Evolutionary conservation across 2,797 vertebrate genomes (phyloP), one percentile per base, ranked within the genome.

Genomic region (Serranus cabrilla): DNA sequence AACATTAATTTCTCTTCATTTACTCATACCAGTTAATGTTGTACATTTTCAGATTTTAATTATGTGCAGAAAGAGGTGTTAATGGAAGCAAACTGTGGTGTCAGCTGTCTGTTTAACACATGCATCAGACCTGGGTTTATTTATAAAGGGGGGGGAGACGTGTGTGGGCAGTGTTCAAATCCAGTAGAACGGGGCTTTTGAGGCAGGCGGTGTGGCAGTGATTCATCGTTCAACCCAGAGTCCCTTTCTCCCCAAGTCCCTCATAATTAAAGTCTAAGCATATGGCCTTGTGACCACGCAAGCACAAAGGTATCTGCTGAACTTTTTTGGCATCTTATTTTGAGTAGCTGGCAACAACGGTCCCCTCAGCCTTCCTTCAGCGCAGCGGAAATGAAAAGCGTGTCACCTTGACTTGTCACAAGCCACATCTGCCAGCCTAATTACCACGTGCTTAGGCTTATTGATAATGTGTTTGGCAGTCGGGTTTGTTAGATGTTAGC

Each of bases 181-280:
- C 74, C 81, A 81, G 82, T 58, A 66, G 82, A 85, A 75, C 25
- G 25, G 87, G 82, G 71, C 81, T 87, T 90, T 76, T 60, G 91
- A 88, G 84, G 77, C 82, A 74, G 69, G 50, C 63, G 86, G 88
- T 89, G 78, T 92, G 92, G 87, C 92, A 90, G 74, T 92, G 93
- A 95, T 94, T 94, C 90, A 94, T 94, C 82, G 80, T 89, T 83
- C 71, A 77, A 64, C 92, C 77, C 92, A 83, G 50, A 90, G 90
- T 92, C 91, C 90, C 89, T 90, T 59, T 91, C 87, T 94, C 94
- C 94, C 94, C 77, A 92, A 94, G 91, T 94, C 93, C 94, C 93
- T 94, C 92, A 93, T 94, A 95, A 95, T 96, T 95, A 95, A 95
- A 94, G 88, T 71, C 45, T 80, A 84, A 91, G 85, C 94, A 95